Base-by-base conservation (phyloP, 2,113 vertebrate species). In the Rhea pennata region DNA sequence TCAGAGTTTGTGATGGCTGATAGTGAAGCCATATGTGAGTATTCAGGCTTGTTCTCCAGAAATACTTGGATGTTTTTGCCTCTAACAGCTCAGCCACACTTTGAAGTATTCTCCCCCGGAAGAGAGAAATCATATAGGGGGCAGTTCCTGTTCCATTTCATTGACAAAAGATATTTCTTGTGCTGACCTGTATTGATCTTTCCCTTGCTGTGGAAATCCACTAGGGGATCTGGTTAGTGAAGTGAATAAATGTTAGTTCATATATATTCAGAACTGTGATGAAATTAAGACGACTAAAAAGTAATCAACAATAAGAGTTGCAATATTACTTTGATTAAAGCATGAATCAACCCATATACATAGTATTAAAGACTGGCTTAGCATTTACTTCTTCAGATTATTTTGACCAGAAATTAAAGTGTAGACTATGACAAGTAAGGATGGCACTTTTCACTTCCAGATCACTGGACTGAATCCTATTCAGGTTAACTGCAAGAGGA, bases 141-240 rank as follows among this genome's bases (percentile, higher is more conserved):
- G 56, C 71, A 93, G 69, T 54, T 67, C 33, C 67, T 75, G 2
- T 51, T 59, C 33, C 33, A 11, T 88, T 72, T 72, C 58, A 4
- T 42, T 69, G 46, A 54, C 39, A 12, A 82, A 96, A 73, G 86
- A 44, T 58, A 5, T 80, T 83, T 73, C 24, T 26, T 86, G 12
- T 72, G n/a, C 21, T 94, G 77, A 81, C 51, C 73, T 95, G 74
- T 95, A 12, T 29, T 65, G 51, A 42, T 94, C 87, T 93, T 92
- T 76, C 36, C 22, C 67, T 72, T 73, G 62, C 54, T 96, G 79
- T 79, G 88, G 93, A 92, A 90, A 24, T 83, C 44, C 22, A 31
- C 53, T 65, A 48, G 22, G 6, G 88, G 48, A 39, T 59, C 64
- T 86, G 62, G 44, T 92, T 90, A 72, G 44, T 20, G 15, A 85